Base-by-base conservation (phyloP, 2,888 invertebrate genomes). In the Acrocyrtus sp. region DNA sequence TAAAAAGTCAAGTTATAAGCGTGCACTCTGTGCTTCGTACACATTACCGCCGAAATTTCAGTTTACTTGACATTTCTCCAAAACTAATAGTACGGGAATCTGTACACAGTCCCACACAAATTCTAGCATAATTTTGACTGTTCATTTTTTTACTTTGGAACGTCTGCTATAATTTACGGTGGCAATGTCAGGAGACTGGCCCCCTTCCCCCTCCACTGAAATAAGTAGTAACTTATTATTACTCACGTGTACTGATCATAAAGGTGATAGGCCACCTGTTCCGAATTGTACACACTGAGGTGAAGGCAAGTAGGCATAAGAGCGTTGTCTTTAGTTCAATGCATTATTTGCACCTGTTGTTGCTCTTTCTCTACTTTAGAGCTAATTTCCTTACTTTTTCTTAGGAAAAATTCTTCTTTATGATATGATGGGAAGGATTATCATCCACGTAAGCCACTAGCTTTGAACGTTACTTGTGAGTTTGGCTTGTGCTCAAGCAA, bases 321-420 rank as follows among this genome's bases (percentile, higher is more conserved):
- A n/a, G n/a, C n/a, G 34, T 34, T 34, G 5, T 34, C 34, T 34
- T 34, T 34, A n/a, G n/a, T n/a, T 17, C 22, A 48, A 48, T 66
- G 17, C 70, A 77, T 79, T 79, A 75, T 79, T 79, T 79, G 78
- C 79, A 79, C 79, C 79, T 79, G 79, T 73, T 79, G 79, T 72
- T 73, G 54, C 72, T 68, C 54, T 69, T 70, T 34, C 34, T 34
- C 12, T 34, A 34, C n/a, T n/a, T n/a, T n/a, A 34, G 12, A 34
- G 34, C 5, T 34, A 12, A 34, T 8, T 8, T 34, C 12, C 12
- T 34, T 34, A 34, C 34, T 34, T 34, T 12, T 34, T 34, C n/a
- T n/a, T n/a, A n/a, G n/a, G n/a, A n/a, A n/a, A n/a, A n/a, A n/a
- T n/a, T n/a, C n/a, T n/a, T n/a, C n/a, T n/a, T n/a, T n/a, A n/a